Evolutionary conservation across 23 tunicate genomes (phyloP), one percentile per base, ranked within the genome.

Genomic region (Clavelina lepadiformis): DNA sequence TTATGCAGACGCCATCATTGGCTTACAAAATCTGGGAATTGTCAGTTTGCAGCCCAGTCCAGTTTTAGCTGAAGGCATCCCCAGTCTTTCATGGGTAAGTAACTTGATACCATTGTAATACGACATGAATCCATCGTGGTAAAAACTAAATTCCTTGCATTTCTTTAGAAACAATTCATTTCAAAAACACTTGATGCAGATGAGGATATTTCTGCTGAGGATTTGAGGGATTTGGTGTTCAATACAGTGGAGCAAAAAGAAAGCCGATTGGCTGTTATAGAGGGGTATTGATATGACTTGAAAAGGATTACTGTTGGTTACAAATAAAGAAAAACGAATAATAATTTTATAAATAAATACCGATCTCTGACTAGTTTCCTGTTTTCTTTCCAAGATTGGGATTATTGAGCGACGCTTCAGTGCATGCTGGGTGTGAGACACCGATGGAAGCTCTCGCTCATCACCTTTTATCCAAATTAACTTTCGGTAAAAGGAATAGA

Each of bases 371-470:
- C n/a, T 46, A 66, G 28, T 28, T 46, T 46, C 3, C 3, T 13
- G 36, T 46, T 25, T 26, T 24, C 3, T 28, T 66, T 46, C 34
- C n/a, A n/a, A 84, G 96, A 15, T 75, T 88, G 36, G 96, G 91
- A 5, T 29, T 91, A 19, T 23, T 82, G 71, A 54, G 79, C 28
- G 77, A 84, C 32, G 56, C 47, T 18, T 63, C 76, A 1, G 81
- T 91, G 1, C 46, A 58, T 1, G 63, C 59, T 30, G 44, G 61
- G 8, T 46, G 44, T 18, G 34, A 68, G 3, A 46, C 46, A 29
- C 81, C 98, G 45, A 55, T 85, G 69, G 22, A 56, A 28, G 82
- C 98, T 1, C 73, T 93, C 3, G 98, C 93, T 28, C 33, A 61
- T 30, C 80, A 57, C 20, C 61, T 93, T 22, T 51, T 70, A 26